Evolutionary conservation across 2,888 invertebrate species (phyloP), one percentile per base, ranked within the genome.

Genomic region (Gibbula magus): DNA sequence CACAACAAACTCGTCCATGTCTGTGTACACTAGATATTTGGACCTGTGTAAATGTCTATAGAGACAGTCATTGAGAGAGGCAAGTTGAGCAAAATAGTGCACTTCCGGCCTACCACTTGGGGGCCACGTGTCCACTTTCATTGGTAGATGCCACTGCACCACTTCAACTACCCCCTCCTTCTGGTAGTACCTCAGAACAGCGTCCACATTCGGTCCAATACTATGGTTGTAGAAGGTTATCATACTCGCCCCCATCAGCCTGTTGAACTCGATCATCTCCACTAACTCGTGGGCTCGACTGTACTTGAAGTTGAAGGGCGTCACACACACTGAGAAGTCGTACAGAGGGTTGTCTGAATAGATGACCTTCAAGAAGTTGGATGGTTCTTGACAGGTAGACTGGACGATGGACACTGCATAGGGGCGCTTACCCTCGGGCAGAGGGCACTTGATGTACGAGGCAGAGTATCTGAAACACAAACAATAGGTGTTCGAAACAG

Each of bases 1-100:
- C 32, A 92, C 87, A 54, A 92, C 88, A 77, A 91, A 90, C 82
- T 92, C 92, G 79, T 92, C 92, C 13, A 92, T 70, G 81, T 92
- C 92, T 54, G 88, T 79, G 81, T 88, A 91, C 7, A 90, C 91
- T n/a, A 91, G 73, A 80, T 87, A 91, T 39, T 88, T 80, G 22
- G 86, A 86, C 25, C 77, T 32, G 45, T 86, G 73, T 81, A 87
- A 86, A 78, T 86, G 84, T 75, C 92, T 83, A 79, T 91, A 90
- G 1, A 91, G 85, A 81, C 92, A 92, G 83, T 92, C 92, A 81
- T 92, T 91, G 78, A 91, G 85, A 16, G 91, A 88, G 5, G 90
- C 86, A 56, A 91, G 79, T 80, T 93, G 92, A 2, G 89, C 92
- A 81, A 90, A 89, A 83, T 92, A 91, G 87, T 92, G 91, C 13